phyloP scores from a whole-genome alignment of 2,888 invertebrate species.

The Loripinus fragilis region DNA sequence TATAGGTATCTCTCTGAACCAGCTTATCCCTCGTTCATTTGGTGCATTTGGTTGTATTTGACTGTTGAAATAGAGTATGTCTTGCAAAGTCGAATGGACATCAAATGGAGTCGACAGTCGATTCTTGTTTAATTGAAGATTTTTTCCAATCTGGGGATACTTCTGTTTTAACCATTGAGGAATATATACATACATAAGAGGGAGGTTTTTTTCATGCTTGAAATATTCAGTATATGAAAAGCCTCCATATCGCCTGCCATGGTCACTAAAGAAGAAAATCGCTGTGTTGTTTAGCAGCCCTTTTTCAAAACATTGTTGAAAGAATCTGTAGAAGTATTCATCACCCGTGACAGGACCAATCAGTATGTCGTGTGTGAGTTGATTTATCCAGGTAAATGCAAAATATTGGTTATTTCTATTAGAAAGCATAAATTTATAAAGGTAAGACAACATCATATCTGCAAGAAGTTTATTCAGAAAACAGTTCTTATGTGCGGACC shows the following conservation, averaged over 20 bases:
- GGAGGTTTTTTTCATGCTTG: slow-evolving; percentile 79
- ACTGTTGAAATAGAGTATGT: slow-evolving; percentile 57
- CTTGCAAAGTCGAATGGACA: slow-evolving; percentile 75
- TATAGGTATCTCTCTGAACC: slow-evolving; percentile 71
- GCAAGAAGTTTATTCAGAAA: slow-evolving; percentile 74
- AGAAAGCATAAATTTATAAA: slow-evolving; percentile 75
- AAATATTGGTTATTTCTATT: slow-evolving; percentile 77
- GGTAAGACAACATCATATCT: slow-evolving; percentile 76
- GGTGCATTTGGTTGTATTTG: not conserved
- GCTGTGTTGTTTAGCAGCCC: slow-evolving; percentile 77
- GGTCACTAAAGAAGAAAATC: slow-evolving; percentile 78
- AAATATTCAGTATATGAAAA: slow-evolving; percentile 76
- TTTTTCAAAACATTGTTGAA: slow-evolving; percentile 61
- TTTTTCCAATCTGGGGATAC: slow-evolving; percentile 59
- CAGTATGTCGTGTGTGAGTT: slow-evolving; percentile 78
- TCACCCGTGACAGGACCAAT: slow-evolving; percentile 79
- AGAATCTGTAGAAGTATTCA: slow-evolving; percentile 69
- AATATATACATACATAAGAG: slow-evolving; percentile 76
- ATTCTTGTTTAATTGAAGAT: slow-evolving; percentile 69
- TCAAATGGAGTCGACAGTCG: slow-evolving; percentile 79
- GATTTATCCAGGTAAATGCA: slow-evolving; percentile 75
- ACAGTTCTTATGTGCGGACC: slow-evolving; percentile 65
- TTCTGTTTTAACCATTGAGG: slow-evolving; percentile 70
- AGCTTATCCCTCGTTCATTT: slow-evolving; percentile 69
- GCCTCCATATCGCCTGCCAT: slow-evolving; percentile 77